Conservation (phyloP, 1,140 invertebrate species). For the Lordiphosa collinella region DNA sequence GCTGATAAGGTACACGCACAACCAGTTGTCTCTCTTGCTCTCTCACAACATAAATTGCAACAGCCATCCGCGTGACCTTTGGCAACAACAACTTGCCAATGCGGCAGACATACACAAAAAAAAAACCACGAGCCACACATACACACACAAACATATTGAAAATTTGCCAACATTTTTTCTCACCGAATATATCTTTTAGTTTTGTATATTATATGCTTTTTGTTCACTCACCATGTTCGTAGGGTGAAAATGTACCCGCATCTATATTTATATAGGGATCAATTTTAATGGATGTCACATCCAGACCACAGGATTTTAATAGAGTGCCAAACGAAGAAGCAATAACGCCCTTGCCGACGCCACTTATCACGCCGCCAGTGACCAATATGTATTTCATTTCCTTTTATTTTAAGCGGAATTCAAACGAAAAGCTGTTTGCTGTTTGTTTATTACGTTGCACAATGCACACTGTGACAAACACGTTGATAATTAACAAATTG, state of each 20-base stretch:
- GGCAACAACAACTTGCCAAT: conserved; percentile 33
- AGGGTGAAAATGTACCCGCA: conserved; percentile 98
- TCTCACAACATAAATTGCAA: conserved; percentile 1
- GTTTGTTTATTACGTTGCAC: neutral
- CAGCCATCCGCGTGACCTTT: conserved; percentile 33
- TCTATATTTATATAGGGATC: conserved; percentile 99
- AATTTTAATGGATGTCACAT: conserved; percentile 98
- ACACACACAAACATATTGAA: conserved; percentile 28
- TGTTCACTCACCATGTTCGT: conserved; percentile 94
- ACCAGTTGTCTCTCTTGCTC: conserved; percentile 25
- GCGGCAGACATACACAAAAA: neutral
- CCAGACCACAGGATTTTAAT: conserved; percentile 93
- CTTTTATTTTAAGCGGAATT: neutral
- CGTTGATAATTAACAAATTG: conserved; percentile 14
- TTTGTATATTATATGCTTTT: conserved; percentile 4
- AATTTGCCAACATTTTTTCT: conserved; percentile 46
- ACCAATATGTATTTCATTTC: conserved; percentile 93
- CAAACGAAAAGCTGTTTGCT: neutral
- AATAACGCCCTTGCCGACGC: conserved; percentile 98
- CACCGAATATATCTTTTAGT: conserved; percentile 22
- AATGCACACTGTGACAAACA: neutral
- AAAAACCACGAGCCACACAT: conserved; percentile 12
- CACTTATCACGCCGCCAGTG: conserved; percentile 98
- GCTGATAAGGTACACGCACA: conserved; percentile 8
- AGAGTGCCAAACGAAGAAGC: conserved; percentile 97